Evolutionary conservation across 2,797 vertebrate species (phyloP), one percentile per base, ranked within the genome.

Genomic region (Garrulus glandarius): DNA sequence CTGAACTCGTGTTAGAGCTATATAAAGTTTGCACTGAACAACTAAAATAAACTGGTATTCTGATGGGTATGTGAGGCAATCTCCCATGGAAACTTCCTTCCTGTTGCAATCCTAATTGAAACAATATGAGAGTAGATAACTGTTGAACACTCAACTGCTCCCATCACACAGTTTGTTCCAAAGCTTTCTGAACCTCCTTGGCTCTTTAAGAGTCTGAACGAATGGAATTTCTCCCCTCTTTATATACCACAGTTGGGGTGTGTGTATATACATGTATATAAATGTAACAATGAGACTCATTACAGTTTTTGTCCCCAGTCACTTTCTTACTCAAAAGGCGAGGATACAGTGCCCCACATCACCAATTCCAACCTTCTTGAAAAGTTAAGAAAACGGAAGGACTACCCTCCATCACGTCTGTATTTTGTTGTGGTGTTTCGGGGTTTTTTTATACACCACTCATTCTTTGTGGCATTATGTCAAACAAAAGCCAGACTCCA

Each of bases 91-190:
- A 87, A 76, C 37, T 59, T 90, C 43, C 52, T 47, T 69, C 55
- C 53, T 79, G 19, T 69, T 84, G 75, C 68, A 87, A 83, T 30
- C 61, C 34, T 77, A 60, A 83, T 67, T 89, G 43, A 92, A 91
- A 89, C 4, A 2, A 47, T 5, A 15, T 65, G 63, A 29, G 61
- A 34, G 32, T 49, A 93, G 75, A 23, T 46, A 82, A 77, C 56
- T 30, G 11, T 12, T 70, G 32, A 80, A 70, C 32, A 18, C 9
- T 63, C 60, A 74, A 34, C 52, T 56, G 23, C 30, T 82, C 32
- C 47, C 30, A 59, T 23, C n/a, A 32, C 14, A 37, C 2, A 4
- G 4, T 13, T 49, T 77, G 29, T 27, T 91, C 50, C 69, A 80
- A 60, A 78, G 46, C 26, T 71, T 94, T 93, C 44, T 80, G 56